These are phyloP conservation scores for Macrosiphum euphorbiae DNA, from an alignment of 2,888 invertebrate genomes.

Conservation along the genomic window DNA sequence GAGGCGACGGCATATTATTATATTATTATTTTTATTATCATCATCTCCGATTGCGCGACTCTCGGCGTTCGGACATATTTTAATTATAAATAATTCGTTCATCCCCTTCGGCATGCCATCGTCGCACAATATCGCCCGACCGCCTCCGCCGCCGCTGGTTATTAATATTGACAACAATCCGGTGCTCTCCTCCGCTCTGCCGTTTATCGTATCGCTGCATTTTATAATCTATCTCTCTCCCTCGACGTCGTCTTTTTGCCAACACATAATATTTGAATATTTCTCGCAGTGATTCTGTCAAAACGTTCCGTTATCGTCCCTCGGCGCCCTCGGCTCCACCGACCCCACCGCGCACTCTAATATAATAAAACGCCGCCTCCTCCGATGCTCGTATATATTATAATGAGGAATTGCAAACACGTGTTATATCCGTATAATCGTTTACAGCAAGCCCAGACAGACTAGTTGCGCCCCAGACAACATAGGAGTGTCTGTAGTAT, in stretches of 20 bases:
- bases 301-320: neutral
- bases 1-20: neutral
- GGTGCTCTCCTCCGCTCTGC: neutral
- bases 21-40: neutral
- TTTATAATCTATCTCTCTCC: neutral
- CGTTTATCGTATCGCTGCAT: neutral
- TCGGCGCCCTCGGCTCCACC: neutral
- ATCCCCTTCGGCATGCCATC: neutral
- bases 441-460: neutral
- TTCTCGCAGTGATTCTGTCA: neutral
- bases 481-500: neutral
- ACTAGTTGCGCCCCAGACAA: neutral
- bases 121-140: neutral
- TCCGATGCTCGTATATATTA: neutral
- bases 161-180: slow-evolving; percentile 24
- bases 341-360: neutral
- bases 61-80: neutral
- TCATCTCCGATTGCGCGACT: neutral
- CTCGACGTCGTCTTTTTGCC: neutral
- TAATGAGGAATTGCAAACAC: slow-evolving; percentile 12
- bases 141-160: neutral
- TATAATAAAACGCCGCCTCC: neutral
- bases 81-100: slow-evolving; percentile 22
- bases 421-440: neutral
- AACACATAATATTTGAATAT: slow-evolving; percentile 6